Evolutionary conservation across 2,113 vertebrate species (phyloP).

Genomic region (Alligator mississippiensis): DNA sequence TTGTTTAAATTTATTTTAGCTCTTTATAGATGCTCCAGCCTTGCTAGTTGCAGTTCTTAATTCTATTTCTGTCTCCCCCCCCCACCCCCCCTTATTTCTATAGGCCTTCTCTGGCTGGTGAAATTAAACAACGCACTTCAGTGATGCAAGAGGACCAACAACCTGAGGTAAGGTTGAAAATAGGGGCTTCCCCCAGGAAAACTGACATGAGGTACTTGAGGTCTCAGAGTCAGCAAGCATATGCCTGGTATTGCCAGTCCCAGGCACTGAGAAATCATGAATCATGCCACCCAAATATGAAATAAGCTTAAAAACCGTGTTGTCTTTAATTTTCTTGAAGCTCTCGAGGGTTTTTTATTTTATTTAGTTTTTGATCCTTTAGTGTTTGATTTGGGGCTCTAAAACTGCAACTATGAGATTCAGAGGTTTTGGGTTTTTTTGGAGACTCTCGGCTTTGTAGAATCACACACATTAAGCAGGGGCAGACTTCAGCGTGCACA

Average conservation of each 20-base stretch:
- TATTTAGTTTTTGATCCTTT: not conserved
- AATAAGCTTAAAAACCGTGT: not conserved
- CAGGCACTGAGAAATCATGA: not conserved
- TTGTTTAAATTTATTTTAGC: not conserved
- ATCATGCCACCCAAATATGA: not conserved
- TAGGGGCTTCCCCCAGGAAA: not conserved
- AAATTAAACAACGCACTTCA: not conserved
- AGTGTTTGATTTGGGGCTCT: too few species aligned
- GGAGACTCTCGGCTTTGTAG: too few species aligned
- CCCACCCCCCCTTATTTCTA: conserved; percentile 18
- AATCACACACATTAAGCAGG: too few species aligned
- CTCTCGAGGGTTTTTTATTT: not conserved
- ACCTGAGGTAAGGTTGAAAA: conserved; percentile 67
- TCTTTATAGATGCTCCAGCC: not conserved
- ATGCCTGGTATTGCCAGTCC: not conserved
- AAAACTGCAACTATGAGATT: too few species aligned
- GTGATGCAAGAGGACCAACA: conserved; percentile 72
- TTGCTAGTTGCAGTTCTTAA: not conserved
- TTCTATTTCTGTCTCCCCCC: not conserved
- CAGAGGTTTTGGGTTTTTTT: too few species aligned
- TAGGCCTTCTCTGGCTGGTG: conserved; percentile 49
- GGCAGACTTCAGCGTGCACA: too few species aligned
- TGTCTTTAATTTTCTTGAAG: not conserved
- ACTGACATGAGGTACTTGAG: not conserved
- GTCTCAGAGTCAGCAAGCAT: not conserved